These are phyloP conservation scores for Drosophila pullipes DNA, from an alignment of 2,888 invertebrate genomes.

Conservation along the genomic window DNA sequence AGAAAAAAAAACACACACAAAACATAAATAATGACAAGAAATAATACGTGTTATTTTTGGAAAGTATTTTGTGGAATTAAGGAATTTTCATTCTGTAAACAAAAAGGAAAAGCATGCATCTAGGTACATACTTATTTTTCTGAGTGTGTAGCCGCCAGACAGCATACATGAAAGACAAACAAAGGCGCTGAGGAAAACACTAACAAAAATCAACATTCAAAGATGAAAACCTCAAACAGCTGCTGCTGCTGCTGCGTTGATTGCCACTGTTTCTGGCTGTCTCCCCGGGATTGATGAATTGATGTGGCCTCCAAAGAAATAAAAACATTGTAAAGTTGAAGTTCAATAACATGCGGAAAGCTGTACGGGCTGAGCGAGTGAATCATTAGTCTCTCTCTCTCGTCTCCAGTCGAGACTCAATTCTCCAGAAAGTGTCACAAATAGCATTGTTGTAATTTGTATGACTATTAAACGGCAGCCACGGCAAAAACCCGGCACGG, in stretches of 20 bases:
- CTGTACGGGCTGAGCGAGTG: slow-evolving; percentile 9
- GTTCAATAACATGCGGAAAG: slow-evolving; percentile 49
- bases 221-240: slow-evolving; percentile 17
- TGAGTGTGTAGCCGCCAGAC: slow-evolving; percentile 11
- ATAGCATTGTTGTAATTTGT: slow-evolving; percentile 10
- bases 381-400: slow-evolving; percentile 24
- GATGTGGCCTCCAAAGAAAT: slow-evolving; percentile 25
- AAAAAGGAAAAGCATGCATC: not conserved
- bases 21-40: not conserved
- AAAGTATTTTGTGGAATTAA: not conserved
- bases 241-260: slow-evolving; percentile 9
- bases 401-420: not conserved
- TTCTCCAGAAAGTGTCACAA: slow-evolving; percentile 20
- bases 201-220: slow-evolving; percentile 2
- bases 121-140: not conserved
- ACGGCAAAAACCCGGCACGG: not conserved
- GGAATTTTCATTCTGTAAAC: not conserved
- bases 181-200: slow-evolving; percentile 4
- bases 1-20: not conserved
- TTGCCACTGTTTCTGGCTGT: slow-evolving; percentile 15
- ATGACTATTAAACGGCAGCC: slow-evolving; percentile 3
- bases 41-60: not conserved
- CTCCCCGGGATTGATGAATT: slow-evolving; percentile 19
- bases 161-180: slow-evolving; percentile 21
- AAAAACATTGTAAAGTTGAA: slow-evolving; percentile 27